Conservation (phyloP, 2,113 vertebrate genomes). For the Benthochromis sp. region DNA sequence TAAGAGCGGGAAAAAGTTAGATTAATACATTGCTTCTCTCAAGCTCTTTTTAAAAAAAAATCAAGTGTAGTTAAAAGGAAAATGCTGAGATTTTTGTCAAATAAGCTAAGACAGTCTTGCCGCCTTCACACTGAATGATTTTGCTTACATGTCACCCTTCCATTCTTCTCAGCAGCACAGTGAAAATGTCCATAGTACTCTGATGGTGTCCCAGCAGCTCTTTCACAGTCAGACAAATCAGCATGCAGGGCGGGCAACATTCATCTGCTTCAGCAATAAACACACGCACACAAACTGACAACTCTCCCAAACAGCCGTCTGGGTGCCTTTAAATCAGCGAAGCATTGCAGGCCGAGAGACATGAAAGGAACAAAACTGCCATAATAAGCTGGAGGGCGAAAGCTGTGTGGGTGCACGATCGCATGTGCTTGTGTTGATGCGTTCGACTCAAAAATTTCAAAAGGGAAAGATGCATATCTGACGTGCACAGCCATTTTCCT, state of each 20-base stretch:
- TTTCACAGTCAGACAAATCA: neutral
- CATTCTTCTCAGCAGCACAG: neutral
- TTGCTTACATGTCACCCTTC: neutral
- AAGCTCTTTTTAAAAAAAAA: fast-evolving
- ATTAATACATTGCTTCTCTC: fast-evolving
- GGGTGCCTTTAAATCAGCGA: neutral
- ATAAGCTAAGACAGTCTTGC: neutral
- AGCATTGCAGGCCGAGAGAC: neutral
- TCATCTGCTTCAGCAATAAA: neutral
- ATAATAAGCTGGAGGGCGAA: neutral
- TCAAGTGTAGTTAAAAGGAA: neutral
- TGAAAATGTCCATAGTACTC: neutral
- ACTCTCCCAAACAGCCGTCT: neutral
- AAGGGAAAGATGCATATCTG: neutral
- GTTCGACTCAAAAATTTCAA: neutral
- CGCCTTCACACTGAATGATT: neutral
- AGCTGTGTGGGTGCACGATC: neutral
- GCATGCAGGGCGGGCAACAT: neutral
- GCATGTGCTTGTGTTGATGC: neutral
- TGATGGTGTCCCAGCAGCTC: neutral
- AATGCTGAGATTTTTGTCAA: neutral
- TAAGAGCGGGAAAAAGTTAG: fast-evolving
- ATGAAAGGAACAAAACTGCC: neutral
- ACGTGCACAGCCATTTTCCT: neutral
- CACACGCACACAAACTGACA: neutral